Percentiles rank a stretch among this genome's conserved stretches.
Evolutionary conservation across 1,140 invertebrate species (phyloP).

Genomic region (Vollenhovia emeryi): DNA sequence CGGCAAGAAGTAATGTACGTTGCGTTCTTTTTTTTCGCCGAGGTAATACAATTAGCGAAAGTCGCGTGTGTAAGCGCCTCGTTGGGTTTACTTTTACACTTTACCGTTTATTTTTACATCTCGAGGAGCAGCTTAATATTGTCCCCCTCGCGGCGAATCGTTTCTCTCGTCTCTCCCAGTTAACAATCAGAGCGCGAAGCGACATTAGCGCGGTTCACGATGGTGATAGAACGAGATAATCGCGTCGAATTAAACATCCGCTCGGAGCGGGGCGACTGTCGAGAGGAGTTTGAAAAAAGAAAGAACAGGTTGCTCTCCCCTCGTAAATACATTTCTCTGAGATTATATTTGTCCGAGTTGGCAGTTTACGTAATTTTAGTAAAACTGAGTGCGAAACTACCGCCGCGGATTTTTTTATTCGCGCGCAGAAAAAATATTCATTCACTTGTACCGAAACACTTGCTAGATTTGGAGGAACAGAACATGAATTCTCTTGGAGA

Average conservation of each 20-base stretch:
- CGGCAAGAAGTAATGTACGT: neutral
- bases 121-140: slow-evolving; percentile 15
- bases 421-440: no score
- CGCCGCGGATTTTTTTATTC: no score
- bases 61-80: slow-evolving; percentile 9
- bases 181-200: slow-evolving; percentile 29
- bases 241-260: neutral
- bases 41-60: slow-evolving; percentile 16
- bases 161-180: slow-evolving; percentile 9
- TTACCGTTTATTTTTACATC: neutral
- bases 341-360: no score
- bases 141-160: neutral
- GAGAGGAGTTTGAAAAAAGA: neutral
- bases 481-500: no score
- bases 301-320: neutral
- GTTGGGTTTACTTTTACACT: slow-evolving; percentile 1
- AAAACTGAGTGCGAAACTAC: no score
- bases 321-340: no score
- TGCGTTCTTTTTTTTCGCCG: neutral
- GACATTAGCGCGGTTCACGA: neutral
- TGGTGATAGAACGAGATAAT: neutral
- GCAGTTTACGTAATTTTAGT: no score
- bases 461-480: no score
- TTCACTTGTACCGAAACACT: no score
- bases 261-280: neutral